Base-by-base conservation (phyloP, 2,797 vertebrate species). In the Lateolabrax maculatus region DNA sequence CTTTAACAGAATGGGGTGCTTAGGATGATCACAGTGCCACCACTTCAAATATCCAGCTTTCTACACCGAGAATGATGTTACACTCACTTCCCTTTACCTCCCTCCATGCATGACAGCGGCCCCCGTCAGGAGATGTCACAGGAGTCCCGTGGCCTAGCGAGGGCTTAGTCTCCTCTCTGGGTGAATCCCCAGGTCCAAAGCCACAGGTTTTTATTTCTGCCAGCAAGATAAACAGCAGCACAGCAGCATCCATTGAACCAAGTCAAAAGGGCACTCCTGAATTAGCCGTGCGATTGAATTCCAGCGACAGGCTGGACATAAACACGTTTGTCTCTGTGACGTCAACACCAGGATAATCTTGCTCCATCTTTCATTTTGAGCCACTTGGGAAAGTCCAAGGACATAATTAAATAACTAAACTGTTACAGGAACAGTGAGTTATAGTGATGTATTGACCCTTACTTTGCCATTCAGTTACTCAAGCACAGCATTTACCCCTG, bases 151-250 rank as follows among this genome's bases (percentile, higher is more conserved):
- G 43, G 53, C 13, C 51, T 23, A 1, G 10, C 2, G 18, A 49
- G 19, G 64, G 36, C 21, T 52, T 34, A 12, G 2, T 44, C 37
- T n/a, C n/a, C n/a, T 53, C 55, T 71, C 55, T 12, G 39, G n/a
- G 23, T 66, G 60, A 70, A 70, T 75, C 65, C 65, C 37, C 37
- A 58, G 19, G 16, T 46, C 48, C 39, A 71, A 23, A 73, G n/a
- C 29, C 44, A 39, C 44, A 19, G 23, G 18, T 60, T 62, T 74
- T 21, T n/a, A 23, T 77, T 61, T 41, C 48, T 78, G 67, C 29
- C 48, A 46, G 27, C 37, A 44, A 41, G 51, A 67, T 64, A 77
- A 73, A 81, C 63, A 62, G 72, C 51, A 53, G 34, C 65, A 53
- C 31, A 10, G 62, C 48, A 60, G 48, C 36, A 9, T 21, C 52